These are phyloP conservation scores for Drosophila rellima DNA, from an alignment of 2,888 invertebrate species.

Conservation along the genomic window DNA sequence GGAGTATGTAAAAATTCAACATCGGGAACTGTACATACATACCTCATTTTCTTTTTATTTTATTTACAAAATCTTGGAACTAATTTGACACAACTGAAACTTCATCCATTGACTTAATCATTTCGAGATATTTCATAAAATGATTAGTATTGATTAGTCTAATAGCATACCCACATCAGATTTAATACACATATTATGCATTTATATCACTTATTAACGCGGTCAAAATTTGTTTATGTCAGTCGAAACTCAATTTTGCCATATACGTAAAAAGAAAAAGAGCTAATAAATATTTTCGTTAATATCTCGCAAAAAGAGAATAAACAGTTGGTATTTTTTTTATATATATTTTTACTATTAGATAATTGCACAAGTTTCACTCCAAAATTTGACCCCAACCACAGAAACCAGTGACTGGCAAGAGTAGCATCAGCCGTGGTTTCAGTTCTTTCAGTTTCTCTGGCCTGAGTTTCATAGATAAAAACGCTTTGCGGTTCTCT, in stretches of 20 bases:
- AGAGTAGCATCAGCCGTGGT: conserved; percentile 33
- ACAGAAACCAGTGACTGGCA: conserved; percentile 15
- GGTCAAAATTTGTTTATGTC: neutral
- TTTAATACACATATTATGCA: neutral
- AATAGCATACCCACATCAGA: neutral
- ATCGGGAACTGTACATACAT: too few relatives aligned
- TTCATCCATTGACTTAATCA: neutral
- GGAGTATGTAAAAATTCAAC: neutral
- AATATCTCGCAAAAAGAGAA: conserved; percentile 10
- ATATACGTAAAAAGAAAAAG: conserved; percentile 14
- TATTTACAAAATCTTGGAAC: conserved; percentile 1
- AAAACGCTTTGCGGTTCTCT: conserved; percentile 54
- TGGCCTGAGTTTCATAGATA: conserved; percentile 66
- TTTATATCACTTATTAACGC: conserved; percentile 11
- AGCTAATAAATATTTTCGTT: conserved; percentile 32
- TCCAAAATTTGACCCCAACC: conserved; percentile 38
- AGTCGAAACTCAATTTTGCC: neutral
- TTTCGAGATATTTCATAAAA: neutral
- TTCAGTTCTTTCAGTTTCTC: conserved; percentile 23
- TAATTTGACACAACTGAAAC: conserved; percentile 17
- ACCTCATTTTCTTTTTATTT: neutral
- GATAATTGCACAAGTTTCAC: conserved; percentile 54
- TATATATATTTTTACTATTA: conserved; percentile 50
- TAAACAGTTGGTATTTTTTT: conserved; percentile 1
- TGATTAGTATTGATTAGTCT: conserved; percentile 20